Percentiles rank a stretch among this genome's conserved stretches.
Conservation (phyloP, 2,113 vertebrate genomes). For the Menidia beryllina region DNA sequence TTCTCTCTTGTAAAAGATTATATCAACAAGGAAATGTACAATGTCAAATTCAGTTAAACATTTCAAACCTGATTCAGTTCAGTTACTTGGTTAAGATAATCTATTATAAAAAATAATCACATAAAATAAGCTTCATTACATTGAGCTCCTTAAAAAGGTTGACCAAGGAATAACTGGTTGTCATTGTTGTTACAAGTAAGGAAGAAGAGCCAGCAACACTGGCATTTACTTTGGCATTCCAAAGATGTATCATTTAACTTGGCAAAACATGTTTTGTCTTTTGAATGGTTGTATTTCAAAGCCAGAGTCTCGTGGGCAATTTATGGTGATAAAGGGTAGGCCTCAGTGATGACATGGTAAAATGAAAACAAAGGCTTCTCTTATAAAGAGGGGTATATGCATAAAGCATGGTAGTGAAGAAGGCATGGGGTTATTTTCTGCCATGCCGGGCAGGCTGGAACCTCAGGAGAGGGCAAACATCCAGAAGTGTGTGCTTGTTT, state of each 20-base stretch:
- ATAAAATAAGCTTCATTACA: too few relatives aligned
- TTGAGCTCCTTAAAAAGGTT: too few relatives aligned
- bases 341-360: slow-evolving; percentile 42
- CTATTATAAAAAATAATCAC: neutral
- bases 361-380: slow-evolving; percentile 65
- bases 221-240: slow-evolving; percentile 18
- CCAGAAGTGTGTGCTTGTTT: slow-evolving; percentile 10
- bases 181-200: neutral
- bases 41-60: neutral
- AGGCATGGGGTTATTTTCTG: slow-evolving; percentile 50
- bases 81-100: too few relatives aligned
- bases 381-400: slow-evolving; percentile 29
- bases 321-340: slow-evolving; percentile 27
- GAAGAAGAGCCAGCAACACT: neutral
- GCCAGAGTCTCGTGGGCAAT: slow-evolving; percentile 25
- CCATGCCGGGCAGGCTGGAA: slow-evolving; percentile 32
- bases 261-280: slow-evolving; percentile 1
- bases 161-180: too few relatives aligned
- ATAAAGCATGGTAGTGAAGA: slow-evolving; percentile 48
- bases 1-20: too few relatives aligned
- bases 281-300: slow-evolving; percentile 36
- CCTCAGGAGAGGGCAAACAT: slow-evolving; percentile 29
- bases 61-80: neutral
- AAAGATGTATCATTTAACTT: slow-evolving; percentile 29
- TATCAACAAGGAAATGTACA: too few relatives aligned